Percentiles rank a stretch among this genome's conserved stretches.
Evolutionary conservation across 2,888 invertebrate genomes (phyloP).

Genomic region (Emmelina monodactyla): DNA sequence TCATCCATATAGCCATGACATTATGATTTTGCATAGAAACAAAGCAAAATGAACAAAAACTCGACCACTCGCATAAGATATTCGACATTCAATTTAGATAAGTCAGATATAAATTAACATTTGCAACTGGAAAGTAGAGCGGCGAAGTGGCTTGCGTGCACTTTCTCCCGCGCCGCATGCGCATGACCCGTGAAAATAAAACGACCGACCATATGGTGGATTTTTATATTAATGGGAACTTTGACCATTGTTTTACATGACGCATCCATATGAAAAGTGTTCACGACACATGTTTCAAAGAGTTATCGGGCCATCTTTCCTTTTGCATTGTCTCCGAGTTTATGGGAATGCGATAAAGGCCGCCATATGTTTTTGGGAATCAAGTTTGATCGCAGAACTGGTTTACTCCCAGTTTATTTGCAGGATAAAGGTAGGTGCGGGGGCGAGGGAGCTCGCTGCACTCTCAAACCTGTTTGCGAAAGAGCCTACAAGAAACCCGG

Average conservation of each 20-base stretch:
- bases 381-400: not conserved
- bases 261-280: not conserved
- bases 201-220: not conserved
- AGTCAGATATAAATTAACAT: slow-evolving; percentile 27
- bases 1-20: not conserved
- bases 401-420: slow-evolving; percentile 2
- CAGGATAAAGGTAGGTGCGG: slow-evolving; percentile 13
- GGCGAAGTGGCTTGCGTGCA: slow-evolving; percentile 27
- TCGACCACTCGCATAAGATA: not conserved
- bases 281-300: not conserved
- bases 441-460: slow-evolving; percentile 24
- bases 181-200: slow-evolving; percentile 36
- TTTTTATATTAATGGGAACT: not conserved
- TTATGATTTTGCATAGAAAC: too few relatives aligned
- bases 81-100: not conserved
- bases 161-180: slow-evolving; percentile 51
- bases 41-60: too few relatives aligned
- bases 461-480: slow-evolving; percentile 48
- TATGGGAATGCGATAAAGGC: too few relatives aligned
- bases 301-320: too few relatives aligned
- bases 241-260: not conserved
- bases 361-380: too few relatives aligned
- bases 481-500: slow-evolving; percentile 38
- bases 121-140: slow-evolving; percentile 53
- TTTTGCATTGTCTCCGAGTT: too few relatives aligned